phyloP scores from a whole-genome alignment of 2,113 vertebrate species.

The Thalassarche chlororhynchos region DNA sequence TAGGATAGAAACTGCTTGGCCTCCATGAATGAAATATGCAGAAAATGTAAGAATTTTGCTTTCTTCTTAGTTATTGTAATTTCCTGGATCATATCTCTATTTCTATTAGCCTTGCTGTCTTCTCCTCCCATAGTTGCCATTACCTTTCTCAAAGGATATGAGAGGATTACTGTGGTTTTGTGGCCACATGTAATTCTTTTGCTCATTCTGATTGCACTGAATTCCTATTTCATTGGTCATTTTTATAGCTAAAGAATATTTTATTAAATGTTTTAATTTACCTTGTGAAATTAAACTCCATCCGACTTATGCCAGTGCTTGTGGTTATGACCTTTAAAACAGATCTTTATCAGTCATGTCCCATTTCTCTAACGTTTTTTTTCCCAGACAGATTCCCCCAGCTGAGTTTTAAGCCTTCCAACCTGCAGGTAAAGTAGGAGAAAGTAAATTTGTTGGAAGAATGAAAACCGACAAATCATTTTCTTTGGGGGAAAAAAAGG shows the following conservation, averaged over 20 bases:
- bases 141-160: background rate
- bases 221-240: background rate
- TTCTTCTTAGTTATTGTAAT: background rate
- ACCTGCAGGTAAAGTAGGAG: background rate
- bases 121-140: background rate
- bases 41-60: background rate
- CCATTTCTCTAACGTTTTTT: background rate
- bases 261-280: background rate
- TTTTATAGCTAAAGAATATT: background rate
- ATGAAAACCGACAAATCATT: background rate
- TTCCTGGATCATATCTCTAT: background rate
- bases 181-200: background rate
- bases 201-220: background rate
- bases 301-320: background rate
- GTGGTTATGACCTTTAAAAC: background rate
- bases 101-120: background rate
- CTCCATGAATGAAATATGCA: background rate
- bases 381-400: background rate
- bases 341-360: background rate
- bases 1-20: background rate
- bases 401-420: background rate
- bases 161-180: background rate
- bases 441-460: background rate
- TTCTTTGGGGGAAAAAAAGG: background rate
- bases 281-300: background rate